Evolutionary conservation across 2,797 vertebrate species (phyloP).

Genomic region (Etheostoma nigrum): DNA sequence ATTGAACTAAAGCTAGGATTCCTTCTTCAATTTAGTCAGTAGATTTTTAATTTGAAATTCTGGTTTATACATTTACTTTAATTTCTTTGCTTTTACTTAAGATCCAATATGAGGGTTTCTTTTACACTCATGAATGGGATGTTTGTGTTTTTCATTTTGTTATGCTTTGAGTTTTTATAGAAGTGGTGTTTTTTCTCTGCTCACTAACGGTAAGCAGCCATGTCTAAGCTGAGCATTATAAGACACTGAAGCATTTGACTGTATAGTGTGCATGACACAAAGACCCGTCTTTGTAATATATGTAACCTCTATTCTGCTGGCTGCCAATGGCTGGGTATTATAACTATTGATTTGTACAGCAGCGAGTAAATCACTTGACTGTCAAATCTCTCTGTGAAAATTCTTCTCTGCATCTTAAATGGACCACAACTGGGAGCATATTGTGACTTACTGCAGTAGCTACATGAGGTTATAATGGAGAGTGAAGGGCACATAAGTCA

Average conservation of each 20-base stretch:
- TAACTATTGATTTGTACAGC: constrained; percentile 64
- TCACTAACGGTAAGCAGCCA: constrained; percentile 39
- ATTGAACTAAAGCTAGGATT: constrained; percentile 22
- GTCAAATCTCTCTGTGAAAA: constrained; percentile 25
- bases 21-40: constrained; percentile 12
- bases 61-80: constrained; percentile 21
- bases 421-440: background rate
- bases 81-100: constrained; percentile 26
- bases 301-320: constrained; percentile 50
- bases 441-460: background rate
- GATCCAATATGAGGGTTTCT: constrained; percentile 7
- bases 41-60: constrained; percentile 8
- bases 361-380: constrained; percentile 40
- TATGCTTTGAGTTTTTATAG: constrained; percentile 25
- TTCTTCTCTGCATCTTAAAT: constrained; percentile 23
- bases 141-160: constrained; percentile 10
- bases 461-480: constrained; percentile 9
- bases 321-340: constrained; percentile 51
- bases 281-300: constrained; percentile 43
- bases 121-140: background rate
- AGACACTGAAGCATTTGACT: constrained; percentile 21
- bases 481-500: constrained; percentile 16
- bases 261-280: constrained; percentile 38
- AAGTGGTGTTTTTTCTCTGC: constrained; percentile 23
- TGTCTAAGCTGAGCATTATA: constrained; percentile 41